Conservation (phyloP, 2,888 invertebrate genomes). For the Melanophora roralis region DNA sequence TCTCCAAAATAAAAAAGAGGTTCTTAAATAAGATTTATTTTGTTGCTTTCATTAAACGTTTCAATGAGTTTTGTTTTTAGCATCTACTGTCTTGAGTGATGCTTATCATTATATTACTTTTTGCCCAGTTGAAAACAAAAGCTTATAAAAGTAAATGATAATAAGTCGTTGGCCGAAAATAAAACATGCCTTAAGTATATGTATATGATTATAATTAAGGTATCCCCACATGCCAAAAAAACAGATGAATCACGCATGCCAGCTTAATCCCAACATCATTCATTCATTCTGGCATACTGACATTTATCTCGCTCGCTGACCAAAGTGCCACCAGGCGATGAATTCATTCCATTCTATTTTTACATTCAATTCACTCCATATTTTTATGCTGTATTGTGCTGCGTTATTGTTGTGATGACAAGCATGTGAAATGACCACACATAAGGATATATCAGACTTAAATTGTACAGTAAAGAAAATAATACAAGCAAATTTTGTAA, state of each 20-base stretch:
- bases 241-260: slow-evolving; percentile 61
- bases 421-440: slow-evolving; percentile 59
- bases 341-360: neutral
- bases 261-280: slow-evolving; percentile 54
- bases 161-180: neutral
- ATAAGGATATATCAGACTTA: slow-evolving; percentile 31
- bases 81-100: slow-evolving; percentile 4
- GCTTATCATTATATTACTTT: slow-evolving; percentile 14
- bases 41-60: neutral
- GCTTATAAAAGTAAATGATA: neutral
- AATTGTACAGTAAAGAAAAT: slow-evolving; percentile 7
- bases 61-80: neutral
- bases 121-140: neutral
- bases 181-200: slow-evolving; percentile 35
- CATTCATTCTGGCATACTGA: slow-evolving; percentile 22
- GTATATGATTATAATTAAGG: slow-evolving; percentile 54
- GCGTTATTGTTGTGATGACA: slow-evolving; percentile 49
- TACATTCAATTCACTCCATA: slow-evolving; percentile 11
- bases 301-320: neutral
- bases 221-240: slow-evolving; percentile 54
- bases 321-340: neutral
- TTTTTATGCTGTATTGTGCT: neutral
- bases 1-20: neutral
- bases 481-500: slow-evolving; percentile 1
- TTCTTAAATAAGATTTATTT: neutral